Base-by-base conservation (phyloP, 2,797 vertebrate genomes). In the Cynodonichthys magdalenae region DNA sequence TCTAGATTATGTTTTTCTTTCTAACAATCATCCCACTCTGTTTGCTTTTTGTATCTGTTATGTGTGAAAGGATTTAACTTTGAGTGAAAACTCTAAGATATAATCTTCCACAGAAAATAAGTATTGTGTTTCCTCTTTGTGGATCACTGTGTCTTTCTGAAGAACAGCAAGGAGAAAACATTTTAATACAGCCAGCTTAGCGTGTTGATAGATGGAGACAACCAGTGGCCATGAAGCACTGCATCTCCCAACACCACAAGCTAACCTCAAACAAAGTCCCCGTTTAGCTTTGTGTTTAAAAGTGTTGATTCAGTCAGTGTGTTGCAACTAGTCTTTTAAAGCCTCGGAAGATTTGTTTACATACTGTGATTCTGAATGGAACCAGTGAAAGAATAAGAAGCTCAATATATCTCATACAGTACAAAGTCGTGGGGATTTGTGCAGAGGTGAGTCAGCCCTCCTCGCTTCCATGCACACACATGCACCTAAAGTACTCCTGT, bases 201-300 rank as follows among this genome's bases (percentile, higher is more conserved):
- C 1, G 48, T 1, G 78, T 63, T 86, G 83, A 88, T 63, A 27
- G 87, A 81, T 63, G 50, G 63, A 74, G 80, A 81, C 85, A 80
- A 86, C 45, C 56, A 6, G 71, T 19, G 20, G 34, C 19, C 15
- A 4, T 15, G 51, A 46, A 36, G 45, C 20, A 50, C 36, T 62
- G 54, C 14, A 68, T 46, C 81, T 77, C 77, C 88, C 83, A 79
- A 66, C 78, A 58, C 66, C 11, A 14, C 54, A 42, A 62, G 41
- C n/a, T n/a, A n/a, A n/a, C n/a, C n/a, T n/a, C n/a, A n/a, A n/a
- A n/a, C n/a, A 70, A 81, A 83, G 44, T 5, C 59, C 18, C 11
- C 15, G 17, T 42, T 48, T 58, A 9, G 54, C 28, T 28, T 19
- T 5, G 34, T 12, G 27, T 49, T 52, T 12, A 47, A 39, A n/a